Percentiles rank a stretch among this genome's conserved stretches.
Evolutionary conservation across 2,888 invertebrate genomes (phyloP).

Genomic region (Drosophila helvetica): DNA sequence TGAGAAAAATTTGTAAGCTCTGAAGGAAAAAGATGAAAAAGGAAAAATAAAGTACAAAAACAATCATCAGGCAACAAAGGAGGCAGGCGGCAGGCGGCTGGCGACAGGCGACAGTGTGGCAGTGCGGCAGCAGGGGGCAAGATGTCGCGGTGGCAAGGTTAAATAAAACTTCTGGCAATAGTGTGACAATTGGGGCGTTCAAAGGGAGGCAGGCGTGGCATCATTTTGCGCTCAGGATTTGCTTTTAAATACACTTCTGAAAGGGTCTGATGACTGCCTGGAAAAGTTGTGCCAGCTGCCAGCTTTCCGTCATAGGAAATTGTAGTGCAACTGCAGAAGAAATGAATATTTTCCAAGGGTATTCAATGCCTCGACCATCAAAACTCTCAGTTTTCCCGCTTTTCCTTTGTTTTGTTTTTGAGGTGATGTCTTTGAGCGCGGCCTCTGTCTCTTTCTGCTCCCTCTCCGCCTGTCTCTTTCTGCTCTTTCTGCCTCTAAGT

Average conservation of each 20-base stretch:
- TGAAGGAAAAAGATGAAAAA: constrained; percentile 49
- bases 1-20: constrained; percentile 66
- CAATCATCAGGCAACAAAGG: constrained; percentile 20
- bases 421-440: too few relatives aligned
- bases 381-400: constrained; percentile 13
- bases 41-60: constrained; percentile 19
- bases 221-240: neutral
- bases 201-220: neutral
- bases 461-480: neutral
- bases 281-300: too few relatives aligned
- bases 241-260: too few relatives aligned
- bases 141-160: constrained; percentile 22
- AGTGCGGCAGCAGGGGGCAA: neutral
- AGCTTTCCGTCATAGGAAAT: too few relatives aligned
- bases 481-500: constrained; percentile 56
- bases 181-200: constrained; percentile 65
- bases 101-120: neutral
- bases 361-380: constrained; percentile 10
- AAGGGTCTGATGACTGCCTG: too few relatives aligned
- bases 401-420: too few relatives aligned
- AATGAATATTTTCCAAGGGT: constrained; percentile 13
- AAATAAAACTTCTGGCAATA: constrained; percentile 59
- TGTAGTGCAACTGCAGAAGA: neutral
- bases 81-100: neutral
- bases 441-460: too few relatives aligned